Conservation (phyloP, 1,140 invertebrate genomes). For the Lanistes nyassanus region DNA sequence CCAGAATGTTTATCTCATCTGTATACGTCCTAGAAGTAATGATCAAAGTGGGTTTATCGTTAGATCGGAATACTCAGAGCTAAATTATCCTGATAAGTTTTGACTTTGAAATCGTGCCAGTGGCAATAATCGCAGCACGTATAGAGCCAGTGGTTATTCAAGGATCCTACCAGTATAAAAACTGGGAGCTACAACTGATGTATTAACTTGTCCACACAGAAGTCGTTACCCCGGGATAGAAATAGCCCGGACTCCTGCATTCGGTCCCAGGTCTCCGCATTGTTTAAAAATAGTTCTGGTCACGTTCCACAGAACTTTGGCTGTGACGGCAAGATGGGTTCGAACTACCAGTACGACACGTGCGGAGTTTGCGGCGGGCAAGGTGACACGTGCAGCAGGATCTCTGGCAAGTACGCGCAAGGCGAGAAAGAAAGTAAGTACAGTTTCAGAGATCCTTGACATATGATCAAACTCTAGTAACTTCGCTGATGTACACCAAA, state of each 20-base stretch:
- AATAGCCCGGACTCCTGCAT: not conserved
- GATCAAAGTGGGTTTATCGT: no score
- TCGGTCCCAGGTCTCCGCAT: not conserved
- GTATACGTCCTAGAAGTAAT: no score
- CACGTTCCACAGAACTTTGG: conserved; percentile 69
- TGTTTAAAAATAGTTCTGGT: no score
- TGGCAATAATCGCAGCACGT: no score
- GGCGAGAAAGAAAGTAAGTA: conserved; percentile 38
- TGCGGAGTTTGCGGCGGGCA: conserved; percentile 89
- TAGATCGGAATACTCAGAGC: no score
- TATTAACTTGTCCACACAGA: not conserved
- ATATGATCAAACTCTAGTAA: not conserved
- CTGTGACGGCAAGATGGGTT: conserved; percentile 85
- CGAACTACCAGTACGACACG: conserved; percentile 77
- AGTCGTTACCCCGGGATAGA: not conserved
- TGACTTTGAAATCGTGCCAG: no score
- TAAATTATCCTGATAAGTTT: no score
- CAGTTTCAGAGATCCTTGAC: not conserved
- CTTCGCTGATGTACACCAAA: not conserved
- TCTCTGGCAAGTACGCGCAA: conserved; percentile 35
- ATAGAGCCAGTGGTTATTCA: no score
- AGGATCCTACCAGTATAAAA: not conserved
- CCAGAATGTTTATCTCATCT: no score
- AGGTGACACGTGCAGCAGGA: conserved; percentile 77
- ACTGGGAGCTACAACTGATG: not conserved